Conservation (phyloP, 2,888 invertebrate species). For the Nephrotoma guestfalica region DNA sequence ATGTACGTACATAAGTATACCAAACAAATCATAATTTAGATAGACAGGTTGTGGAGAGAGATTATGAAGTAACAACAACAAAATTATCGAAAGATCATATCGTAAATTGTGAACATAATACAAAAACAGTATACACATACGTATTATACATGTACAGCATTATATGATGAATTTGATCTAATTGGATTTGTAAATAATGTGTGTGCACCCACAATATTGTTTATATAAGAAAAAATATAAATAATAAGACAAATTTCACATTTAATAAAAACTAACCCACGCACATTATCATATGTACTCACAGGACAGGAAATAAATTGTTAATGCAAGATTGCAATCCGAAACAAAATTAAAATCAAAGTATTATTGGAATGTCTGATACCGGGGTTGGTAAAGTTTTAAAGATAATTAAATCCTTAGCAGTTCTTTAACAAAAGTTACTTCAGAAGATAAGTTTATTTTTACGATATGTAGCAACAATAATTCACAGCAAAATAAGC, state of each 20-base stretch:
- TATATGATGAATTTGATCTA: background rate
- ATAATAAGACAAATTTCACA: background rate
- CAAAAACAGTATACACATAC: background rate
- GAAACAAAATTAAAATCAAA: background rate
- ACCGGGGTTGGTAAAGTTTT: no score
- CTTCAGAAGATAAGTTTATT: no score
- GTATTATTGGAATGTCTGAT: no score
- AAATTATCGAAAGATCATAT: background rate
- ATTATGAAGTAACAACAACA: background rate
- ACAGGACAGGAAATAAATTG: background rate
- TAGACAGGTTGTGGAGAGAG: background rate
- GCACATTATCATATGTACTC: background rate
- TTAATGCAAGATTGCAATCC: background rate
- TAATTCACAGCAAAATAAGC: no score
- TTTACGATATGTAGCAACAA: no score
- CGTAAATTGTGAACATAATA: background rate
- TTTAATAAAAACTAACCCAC: background rate
- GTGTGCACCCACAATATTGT: background rate
- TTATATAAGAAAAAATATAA: background rate
- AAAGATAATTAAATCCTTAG: no score
- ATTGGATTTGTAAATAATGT: background rate
- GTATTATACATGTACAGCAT: background rate
- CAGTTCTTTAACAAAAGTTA: no score
- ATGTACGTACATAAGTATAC: background rate
- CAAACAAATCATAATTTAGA: background rate